Evolutionary conservation across 2,888 invertebrate genomes (phyloP).

Genomic region (Drosophila melanosoma): DNA sequence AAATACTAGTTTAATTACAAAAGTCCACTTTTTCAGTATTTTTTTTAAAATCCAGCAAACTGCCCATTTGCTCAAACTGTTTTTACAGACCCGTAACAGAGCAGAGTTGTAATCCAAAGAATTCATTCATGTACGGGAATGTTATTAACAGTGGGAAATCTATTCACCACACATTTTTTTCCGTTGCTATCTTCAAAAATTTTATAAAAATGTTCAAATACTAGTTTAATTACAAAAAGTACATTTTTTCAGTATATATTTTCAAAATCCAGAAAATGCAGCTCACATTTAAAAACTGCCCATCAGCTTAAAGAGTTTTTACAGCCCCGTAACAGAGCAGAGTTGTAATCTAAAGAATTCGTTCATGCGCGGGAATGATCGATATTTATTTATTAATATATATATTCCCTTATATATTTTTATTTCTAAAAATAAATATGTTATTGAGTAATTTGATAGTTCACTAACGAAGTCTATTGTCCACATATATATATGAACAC

Average conservation of each 20-base stretch:
- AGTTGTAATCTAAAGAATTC: not conserved
- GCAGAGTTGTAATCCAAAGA: not conserved
- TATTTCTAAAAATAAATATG: not conserved
- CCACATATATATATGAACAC: not conserved
- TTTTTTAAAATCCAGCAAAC: not conserved
- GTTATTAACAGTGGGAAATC: constrained; percentile 5
- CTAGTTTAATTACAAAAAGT: not conserved
- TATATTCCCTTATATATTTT: not conserved
- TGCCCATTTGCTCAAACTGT: not conserved
- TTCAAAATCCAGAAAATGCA: not conserved
- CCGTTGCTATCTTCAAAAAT: not conserved
- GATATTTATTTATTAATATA: not conserved
- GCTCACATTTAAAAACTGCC: not conserved
- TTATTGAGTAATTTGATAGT: not conserved
- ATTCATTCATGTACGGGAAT: not conserved
- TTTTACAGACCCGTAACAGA: constrained; percentile 1
- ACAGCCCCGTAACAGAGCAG: constrained; percentile 1
- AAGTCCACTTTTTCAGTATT: not conserved
- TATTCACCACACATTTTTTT: not conserved
- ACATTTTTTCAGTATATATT: not conserved
- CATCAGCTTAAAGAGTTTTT: not conserved
- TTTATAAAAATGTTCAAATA: not conserved
- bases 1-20: not conserved
- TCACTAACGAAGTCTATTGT: not conserved
- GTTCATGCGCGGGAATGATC: not conserved